phyloP scores from a whole-genome alignment of 1,140 invertebrate genomes.

The Ganaspis sp. region DNA sequence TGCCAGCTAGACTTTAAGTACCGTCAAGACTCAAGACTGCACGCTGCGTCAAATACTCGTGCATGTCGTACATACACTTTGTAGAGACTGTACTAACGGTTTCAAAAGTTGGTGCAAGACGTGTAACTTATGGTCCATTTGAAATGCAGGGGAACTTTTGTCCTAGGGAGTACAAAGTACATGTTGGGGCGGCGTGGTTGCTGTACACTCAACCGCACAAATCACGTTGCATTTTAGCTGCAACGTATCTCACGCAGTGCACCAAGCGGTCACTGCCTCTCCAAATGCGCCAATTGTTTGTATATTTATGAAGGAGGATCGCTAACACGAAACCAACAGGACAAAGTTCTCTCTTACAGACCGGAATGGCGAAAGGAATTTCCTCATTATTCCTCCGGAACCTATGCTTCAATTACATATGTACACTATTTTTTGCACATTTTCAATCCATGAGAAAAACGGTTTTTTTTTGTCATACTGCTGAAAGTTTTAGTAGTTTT shows the following conservation, averaged over 20 bases:
- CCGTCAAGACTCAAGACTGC: conserved; percentile 42
- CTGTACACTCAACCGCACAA: conserved; percentile 15
- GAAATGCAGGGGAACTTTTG: conserved; percentile 18
- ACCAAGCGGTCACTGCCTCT: conserved; percentile 17
- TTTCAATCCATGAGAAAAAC: background rate
- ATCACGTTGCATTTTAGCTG: conserved; percentile 27
- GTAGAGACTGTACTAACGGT: background rate
- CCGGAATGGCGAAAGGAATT: conserved; percentile 4
- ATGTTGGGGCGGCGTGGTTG: background rate
- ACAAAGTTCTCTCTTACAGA: background rate
- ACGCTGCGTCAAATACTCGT: background rate
- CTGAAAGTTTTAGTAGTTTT: no score
- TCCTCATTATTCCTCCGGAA: background rate
- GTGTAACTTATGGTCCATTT: conserved; percentile 16
- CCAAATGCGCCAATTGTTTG: conserved; percentile 22
- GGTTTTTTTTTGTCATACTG: no score
- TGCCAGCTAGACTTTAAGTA: conserved; percentile 43
- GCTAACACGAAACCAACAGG: conserved; percentile 18
- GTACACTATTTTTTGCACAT: no score
- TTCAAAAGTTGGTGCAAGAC: conserved; percentile 1
- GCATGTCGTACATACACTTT: conserved; percentile 15
- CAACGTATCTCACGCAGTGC: conserved; percentile 24
- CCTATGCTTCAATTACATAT: background rate
- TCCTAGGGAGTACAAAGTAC: conserved; percentile 23
- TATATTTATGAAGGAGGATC: conserved; percentile 31